Conservation (phyloP, 2,888 invertebrate species). For the Rhingia rostrata region DNA sequence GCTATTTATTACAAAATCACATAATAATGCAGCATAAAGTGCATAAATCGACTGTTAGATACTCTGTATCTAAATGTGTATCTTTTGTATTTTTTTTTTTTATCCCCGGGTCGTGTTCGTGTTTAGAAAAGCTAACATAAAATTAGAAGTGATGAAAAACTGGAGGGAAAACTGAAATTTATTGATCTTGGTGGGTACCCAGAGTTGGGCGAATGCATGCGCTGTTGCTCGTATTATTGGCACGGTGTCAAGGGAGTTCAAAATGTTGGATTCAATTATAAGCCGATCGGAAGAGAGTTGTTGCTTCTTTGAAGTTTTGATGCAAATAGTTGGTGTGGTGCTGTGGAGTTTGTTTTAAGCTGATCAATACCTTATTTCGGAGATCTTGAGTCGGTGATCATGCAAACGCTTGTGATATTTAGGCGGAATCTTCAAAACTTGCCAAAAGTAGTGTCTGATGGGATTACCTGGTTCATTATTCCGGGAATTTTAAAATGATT, state of each 20-base stretch:
- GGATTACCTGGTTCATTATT: no score
- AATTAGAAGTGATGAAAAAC: neutral
- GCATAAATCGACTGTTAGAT: slow-evolving; percentile 21
- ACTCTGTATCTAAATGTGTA: slow-evolving; percentile 20
- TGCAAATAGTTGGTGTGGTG: no score
- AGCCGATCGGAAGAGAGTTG: neutral
- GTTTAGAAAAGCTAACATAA: neutral
- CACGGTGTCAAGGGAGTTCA: neutral
- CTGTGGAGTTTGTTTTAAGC: no score
- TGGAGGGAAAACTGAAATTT: neutral
- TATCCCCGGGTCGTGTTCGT: slow-evolving; percentile 28
- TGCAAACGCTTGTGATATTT: no score
- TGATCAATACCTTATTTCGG: no score
- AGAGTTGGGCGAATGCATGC: neutral
- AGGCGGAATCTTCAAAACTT: no score
- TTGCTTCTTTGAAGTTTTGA: neutral
- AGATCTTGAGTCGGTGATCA: no score
- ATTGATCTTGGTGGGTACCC: neutral
- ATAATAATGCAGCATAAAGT: slow-evolving; percentile 16
- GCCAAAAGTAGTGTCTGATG: no score
- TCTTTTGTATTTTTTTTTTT: neutral
- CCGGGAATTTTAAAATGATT: no score
- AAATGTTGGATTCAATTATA: neutral
- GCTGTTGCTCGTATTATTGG: neutral
- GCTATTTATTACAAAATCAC: slow-evolving; percentile 48